These are phyloP conservation scores for Trachymyrmex cornetzi DNA, from an alignment of 1,140 invertebrate genomes.

Conservation along the genomic window DNA sequence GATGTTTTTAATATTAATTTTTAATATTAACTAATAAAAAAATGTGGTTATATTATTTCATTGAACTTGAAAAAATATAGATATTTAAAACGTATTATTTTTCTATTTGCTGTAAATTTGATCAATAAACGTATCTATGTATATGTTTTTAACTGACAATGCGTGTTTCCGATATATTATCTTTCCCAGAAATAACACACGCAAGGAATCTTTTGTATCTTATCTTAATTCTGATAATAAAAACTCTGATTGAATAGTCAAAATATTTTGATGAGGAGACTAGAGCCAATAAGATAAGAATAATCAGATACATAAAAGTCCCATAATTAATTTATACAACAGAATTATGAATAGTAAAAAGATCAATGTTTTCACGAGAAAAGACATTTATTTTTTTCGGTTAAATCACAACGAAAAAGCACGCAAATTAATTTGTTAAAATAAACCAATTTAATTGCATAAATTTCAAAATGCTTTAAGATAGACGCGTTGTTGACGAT, in stretches of 20 bases:
- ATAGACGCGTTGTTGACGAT: not conserved
- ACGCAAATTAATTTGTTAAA: not conserved
- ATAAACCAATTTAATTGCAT: not conserved
- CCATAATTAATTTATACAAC: not conserved
- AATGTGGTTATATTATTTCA: not conserved
- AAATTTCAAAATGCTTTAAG: not conserved
- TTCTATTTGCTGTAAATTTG: not conserved
- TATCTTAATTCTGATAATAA: not conserved
- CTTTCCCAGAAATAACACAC: not conserved
- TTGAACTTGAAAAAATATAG: not conserved
- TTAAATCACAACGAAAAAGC: not conserved
- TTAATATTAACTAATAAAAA: not conserved
- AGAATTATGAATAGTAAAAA: not conserved
- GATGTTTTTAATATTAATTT: not conserved
- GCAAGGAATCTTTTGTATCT: not conserved
- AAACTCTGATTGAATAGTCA: not conserved
- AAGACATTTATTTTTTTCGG: not conserved
- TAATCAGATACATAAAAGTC: not conserved
- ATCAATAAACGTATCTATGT: not conserved
- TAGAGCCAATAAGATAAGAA: too few relatives aligned
- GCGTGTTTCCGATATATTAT: not conserved
- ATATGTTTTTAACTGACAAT: not conserved
- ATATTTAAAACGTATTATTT: not conserved
- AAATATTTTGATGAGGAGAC: not conserved
- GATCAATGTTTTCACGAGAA: not conserved